Base-by-base conservation (phyloP, 2,888 invertebrate genomes). In the Aphidius colemani region DNA sequence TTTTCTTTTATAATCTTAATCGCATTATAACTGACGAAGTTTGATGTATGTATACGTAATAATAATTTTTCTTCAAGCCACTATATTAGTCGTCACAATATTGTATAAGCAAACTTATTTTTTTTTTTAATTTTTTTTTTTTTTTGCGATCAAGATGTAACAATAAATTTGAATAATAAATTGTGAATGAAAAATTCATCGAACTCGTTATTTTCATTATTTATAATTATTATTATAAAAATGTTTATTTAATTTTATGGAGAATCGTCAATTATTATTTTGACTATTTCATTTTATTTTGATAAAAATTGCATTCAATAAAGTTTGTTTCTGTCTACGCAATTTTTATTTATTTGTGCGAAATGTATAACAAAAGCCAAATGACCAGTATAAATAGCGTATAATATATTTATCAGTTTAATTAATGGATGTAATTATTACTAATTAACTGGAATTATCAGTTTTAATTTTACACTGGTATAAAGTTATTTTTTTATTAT, bases 151-250 rank as follows among this genome's bases (percentile, higher is more conserved):
- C 30, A 48, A 46, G 45, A 57, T 57, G 46, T 57, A 46, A 30
- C 11, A 57, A 57, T 46, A 57, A 46, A 46, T 57, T 57, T 57
- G 57, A 46, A 46, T 57, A 57, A 57, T 57, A 39, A 56, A 56
- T 45, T 7, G 46, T 46, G 30, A 46, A 39, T 30, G 41, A 56
- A 57, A n/a, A 9, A 46, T n/a, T 44, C 7, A 7, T 39, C 11
- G 10, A 9, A 39, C 43, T 53, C n/a, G 11, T 50, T 18, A 51
- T 51, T 30, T 30, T 7, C 53, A 39, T 40, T 53, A 41, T 41
- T 40, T 5, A 30, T 30, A 30, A 30, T 30, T 30, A 30, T 30
- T 5, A 30, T 30, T 30, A 30, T 30, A 30, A 30, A 30, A 30
- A 30, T 30, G 30, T 30, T 30, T 30, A 30, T 30, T 30, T 5